These are phyloP conservation scores for Gortyna flavago DNA, from an alignment of 2,888 invertebrate species.

Conservation along the genomic window DNA sequence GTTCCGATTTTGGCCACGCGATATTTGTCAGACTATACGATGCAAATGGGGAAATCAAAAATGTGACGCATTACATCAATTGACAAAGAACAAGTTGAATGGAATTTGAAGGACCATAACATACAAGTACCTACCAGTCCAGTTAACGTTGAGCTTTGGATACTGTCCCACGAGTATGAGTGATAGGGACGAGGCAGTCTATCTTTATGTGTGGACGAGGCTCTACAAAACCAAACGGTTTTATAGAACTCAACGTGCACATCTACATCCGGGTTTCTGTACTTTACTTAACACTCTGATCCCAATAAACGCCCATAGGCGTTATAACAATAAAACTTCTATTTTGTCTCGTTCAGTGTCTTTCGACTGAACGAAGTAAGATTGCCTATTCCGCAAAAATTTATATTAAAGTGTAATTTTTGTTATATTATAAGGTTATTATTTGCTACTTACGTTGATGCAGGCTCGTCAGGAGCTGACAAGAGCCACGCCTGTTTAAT, in stretches of 20 bases:
- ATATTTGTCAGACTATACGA: not conserved
- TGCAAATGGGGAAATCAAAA: not conserved
- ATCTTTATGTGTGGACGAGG: no score
- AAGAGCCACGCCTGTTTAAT: constrained; percentile 15
- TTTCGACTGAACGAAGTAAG: no score
- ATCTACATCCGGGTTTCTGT: not conserved
- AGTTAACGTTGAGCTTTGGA: not conserved
- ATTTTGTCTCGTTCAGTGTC: not conserved
- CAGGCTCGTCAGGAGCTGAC: constrained; percentile 18
- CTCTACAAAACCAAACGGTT: not conserved
- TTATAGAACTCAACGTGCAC: not conserved
- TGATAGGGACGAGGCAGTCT: no score
- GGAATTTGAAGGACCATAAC: not conserved
- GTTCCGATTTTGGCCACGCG: not conserved
- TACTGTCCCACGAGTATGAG: not conserved
- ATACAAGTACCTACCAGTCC: no score
- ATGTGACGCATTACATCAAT: not conserved
- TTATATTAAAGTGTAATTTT: not conserved
- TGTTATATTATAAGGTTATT: not conserved
- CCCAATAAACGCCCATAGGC: not conserved
- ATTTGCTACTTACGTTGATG: constrained; percentile 1
- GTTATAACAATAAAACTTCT: not conserved
- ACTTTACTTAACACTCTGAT: not conserved
- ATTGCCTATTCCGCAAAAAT: not conserved
- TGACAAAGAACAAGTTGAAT: not conserved